These are phyloP conservation scores for Mylabris sibirica DNA, from an alignment of 2,888 invertebrate genomes.

Conservation along the genomic window DNA sequence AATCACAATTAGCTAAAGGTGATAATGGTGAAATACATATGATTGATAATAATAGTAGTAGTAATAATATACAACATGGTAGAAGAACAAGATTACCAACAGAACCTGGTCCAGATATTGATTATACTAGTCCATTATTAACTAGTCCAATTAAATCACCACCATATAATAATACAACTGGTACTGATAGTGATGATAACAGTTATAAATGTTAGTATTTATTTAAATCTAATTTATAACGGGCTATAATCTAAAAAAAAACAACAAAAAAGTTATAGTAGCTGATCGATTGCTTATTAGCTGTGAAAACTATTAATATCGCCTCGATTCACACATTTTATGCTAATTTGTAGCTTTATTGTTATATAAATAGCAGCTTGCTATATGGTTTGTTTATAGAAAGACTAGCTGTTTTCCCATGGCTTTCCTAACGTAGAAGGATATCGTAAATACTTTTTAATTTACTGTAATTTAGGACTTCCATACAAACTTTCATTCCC, in stretches of 20 bases:
- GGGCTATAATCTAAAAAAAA: no score
- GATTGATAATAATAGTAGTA: slow-evolving; percentile 7
- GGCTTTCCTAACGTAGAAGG: no score
- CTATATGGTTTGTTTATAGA: no score
- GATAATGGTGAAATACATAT: slow-evolving; percentile 57
- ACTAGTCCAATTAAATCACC: slow-evolving; percentile 70
- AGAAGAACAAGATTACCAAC: slow-evolving; percentile 66
- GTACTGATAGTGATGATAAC: slow-evolving; percentile 64
- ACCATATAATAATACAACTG: slow-evolving; percentile 60
- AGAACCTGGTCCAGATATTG: slow-evolving; percentile 67
- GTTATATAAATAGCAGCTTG: no score
- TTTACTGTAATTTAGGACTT: no score
- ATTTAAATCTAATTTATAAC: slow-evolving; percentile 30
- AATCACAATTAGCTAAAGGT: slow-evolving; percentile 80
- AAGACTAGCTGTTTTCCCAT: no score
- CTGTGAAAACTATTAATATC: background rate
- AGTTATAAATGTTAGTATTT: slow-evolving; percentile 61
- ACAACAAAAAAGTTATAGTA: no score
- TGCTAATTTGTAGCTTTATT: no score
- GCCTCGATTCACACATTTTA: background rate
- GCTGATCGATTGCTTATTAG: no score
- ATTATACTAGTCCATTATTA: slow-evolving; percentile 61
- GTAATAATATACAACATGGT: slow-evolving; percentile 21
- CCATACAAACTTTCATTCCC: no score
- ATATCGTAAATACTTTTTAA: no score